These are phyloP conservation scores for Malurus alboscapulatus DNA, from an alignment of 2,113 vertebrate genomes.

Conservation along the genomic window DNA sequence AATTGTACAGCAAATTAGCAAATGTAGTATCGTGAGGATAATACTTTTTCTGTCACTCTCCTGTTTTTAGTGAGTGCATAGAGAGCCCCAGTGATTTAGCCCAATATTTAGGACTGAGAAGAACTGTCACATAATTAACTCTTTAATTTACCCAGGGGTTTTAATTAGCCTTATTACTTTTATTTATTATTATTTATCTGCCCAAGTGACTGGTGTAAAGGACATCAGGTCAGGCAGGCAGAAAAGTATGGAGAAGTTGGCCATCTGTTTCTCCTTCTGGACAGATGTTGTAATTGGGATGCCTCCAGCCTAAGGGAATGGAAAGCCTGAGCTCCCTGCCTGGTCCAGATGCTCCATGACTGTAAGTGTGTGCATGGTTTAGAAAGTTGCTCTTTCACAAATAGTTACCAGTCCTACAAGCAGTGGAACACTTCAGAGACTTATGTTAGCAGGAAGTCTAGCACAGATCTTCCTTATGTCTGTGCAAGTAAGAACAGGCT, in stretches of 20 bases:
- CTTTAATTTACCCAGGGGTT: constrained; percentile 1
- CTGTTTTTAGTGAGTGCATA: background rate
- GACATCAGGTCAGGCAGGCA: background rate
- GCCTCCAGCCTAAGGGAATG: background rate
- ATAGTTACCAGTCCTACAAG: background rate
- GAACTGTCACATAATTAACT: constrained; percentile 19
- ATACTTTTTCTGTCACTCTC: background rate
- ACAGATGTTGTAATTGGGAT: constrained; percentile 39
- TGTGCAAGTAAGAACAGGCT: background rate
- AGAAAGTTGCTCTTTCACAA: background rate
- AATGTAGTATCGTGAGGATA: background rate
- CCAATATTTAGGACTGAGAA: background rate
- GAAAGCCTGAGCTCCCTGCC: background rate
- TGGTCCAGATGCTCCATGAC: background rate
- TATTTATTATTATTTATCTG: background rate
- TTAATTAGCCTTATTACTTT: background rate
- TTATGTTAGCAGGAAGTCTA: background rate
- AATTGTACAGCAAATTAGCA: constrained; percentile 4
- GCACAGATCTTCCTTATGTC: background rate
- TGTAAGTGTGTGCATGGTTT: background rate
- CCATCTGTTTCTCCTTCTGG: constrained; percentile 35
- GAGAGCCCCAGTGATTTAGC: background rate
- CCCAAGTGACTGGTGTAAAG: background rate
- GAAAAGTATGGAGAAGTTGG: background rate
- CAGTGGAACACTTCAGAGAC: background rate